Conservation (phyloP, 2,797 vertebrate species). For the Danio albolineatus region DNA sequence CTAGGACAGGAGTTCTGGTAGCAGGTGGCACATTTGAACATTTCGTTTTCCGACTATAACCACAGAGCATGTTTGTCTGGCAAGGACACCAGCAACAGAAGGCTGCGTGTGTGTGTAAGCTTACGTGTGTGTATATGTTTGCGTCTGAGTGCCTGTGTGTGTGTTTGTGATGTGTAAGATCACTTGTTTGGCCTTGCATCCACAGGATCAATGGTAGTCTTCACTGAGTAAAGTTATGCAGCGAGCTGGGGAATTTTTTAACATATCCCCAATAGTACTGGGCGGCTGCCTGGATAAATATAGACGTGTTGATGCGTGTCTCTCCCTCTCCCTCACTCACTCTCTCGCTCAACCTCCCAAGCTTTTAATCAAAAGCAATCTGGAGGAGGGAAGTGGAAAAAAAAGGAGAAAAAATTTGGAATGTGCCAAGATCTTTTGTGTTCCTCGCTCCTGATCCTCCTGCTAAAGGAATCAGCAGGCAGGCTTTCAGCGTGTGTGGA, state of each 20-base stretch:
- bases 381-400: conserved; percentile 75
- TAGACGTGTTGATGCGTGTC: conserved; percentile 80
- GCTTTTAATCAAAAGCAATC: conserved; percentile 85
- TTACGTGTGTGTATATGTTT: conserved; percentile 45
- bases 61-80: conserved; percentile 60
- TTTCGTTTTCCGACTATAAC: conserved; percentile 58
- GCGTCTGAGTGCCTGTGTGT: conserved; percentile 34
- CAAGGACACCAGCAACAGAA: conserved; percentile 56
- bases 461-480: conserved; percentile 71
- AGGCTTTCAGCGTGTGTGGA: conserved; percentile 62
- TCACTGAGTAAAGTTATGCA: conserved; percentile 72
- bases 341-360: conserved; percentile 77
- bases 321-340: conserved; percentile 70
- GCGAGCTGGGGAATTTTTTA: conserved; percentile 69
- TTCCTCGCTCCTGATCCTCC: conserved; percentile 67
- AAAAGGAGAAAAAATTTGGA: conserved; percentile 63
- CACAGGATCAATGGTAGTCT: conserved; percentile 68
- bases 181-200: conserved; percentile 50
- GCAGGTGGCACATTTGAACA: conserved; percentile 65
- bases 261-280: conserved; percentile 74
- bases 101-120: conserved; percentile 50
- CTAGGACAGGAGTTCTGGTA: conserved; percentile 63
- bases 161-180: conserved; percentile 38
- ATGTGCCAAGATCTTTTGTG: conserved; percentile 78
- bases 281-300: conserved; percentile 82